Percentiles rank a stretch among this genome's conserved stretches.
phyloP scores from a whole-genome alignment of 2,797 vertebrate genomes.

The Tarsius wallacei region DNA sequence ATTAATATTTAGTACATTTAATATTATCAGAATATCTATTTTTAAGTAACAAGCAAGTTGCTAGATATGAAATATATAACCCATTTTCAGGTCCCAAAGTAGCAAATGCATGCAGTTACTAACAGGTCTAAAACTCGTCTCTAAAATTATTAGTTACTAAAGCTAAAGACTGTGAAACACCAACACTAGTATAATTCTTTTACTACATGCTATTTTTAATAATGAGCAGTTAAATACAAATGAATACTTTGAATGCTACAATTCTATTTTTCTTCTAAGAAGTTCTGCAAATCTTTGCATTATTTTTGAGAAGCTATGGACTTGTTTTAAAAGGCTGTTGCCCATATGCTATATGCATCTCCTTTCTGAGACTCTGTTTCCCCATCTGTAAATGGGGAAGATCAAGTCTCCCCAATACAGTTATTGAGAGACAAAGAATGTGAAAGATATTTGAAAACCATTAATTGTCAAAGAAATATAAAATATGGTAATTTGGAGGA shows the following conservation, averaged over 20 bases:
- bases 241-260: neutral
- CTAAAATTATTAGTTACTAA: conserved; percentile 45
- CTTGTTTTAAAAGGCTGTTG: neutral
- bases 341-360: too few relatives aligned
- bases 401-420: neutral
- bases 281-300: neutral
- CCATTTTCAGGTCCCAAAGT: neutral
- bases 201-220: neutral
- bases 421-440: neutral
- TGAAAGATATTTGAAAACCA: neutral
- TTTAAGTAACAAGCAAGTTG: conserved; percentile 16
- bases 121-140: neutral
- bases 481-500: neutral
- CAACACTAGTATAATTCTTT: neutral
- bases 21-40: conserved; percentile 45
- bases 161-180: neutral
- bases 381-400: neutral
- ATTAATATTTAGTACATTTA: neutral
- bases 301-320: neutral
- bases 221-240: neutral
- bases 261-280: neutral
- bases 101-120: neutral
- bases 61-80: neutral
- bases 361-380: neutral
- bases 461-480: neutral